Conservation (phyloP, 2,797 vertebrate genomes). For the Labroides dimidiatus region DNA sequence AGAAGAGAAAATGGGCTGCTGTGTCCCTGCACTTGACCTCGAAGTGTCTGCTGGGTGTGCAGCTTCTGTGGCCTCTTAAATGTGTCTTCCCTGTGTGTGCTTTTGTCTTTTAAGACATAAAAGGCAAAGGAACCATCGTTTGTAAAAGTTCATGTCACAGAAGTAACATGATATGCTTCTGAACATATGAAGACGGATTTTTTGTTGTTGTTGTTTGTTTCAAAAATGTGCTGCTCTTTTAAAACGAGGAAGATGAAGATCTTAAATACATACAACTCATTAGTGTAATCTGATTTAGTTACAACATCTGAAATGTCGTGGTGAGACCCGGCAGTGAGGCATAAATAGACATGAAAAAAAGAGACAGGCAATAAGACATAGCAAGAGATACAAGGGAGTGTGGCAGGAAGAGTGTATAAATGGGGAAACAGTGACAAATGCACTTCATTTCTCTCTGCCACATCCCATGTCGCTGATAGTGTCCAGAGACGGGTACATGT, state of each 20-base stretch:
- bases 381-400: slow-evolving; percentile 41
- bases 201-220: neutral
- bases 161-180: neutral
- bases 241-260: slow-evolving; percentile 4
- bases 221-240: neutral
- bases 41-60: slow-evolving; percentile 11
- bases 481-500: slow-evolving; percentile 59
- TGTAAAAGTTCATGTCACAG: neutral
- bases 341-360: slow-evolving; percentile 1
- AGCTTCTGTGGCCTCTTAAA: slow-evolving; percentile 1
- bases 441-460: slow-evolving; percentile 46
- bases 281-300: slow-evolving; percentile 9
- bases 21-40: slow-evolving; percentile 4
- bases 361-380: slow-evolving; percentile 21
- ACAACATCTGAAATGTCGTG: slow-evolving; percentile 1
- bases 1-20: slow-evolving; percentile 8
- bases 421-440: slow-evolving; percentile 65
- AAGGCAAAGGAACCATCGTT: neutral
- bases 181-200: neutral
- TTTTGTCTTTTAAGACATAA: neutral
- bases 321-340: slow-evolving; percentile 13
- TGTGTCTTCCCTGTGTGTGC: neutral
- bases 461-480: slow-evolving; percentile 31
- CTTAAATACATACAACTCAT: neutral
- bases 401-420: slow-evolving; percentile 54